These are phyloP conservation scores for Pluvialis apricaria DNA, from an alignment of 2,113 vertebrate species.

Conservation along the genomic window DNA sequence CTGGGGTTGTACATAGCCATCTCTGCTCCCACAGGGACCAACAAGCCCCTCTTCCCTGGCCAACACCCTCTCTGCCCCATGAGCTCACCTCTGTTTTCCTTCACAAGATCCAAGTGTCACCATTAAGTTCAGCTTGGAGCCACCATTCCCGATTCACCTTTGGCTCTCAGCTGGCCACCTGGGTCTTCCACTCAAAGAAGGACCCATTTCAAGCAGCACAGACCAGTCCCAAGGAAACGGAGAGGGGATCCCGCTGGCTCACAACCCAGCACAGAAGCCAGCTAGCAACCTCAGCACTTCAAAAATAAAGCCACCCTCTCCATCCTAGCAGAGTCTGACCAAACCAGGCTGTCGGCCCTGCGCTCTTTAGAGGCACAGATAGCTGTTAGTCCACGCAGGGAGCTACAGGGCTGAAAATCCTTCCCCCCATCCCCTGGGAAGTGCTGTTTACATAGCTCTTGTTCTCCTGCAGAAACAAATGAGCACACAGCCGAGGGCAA, in stretches of 20 bases:
- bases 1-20: background rate
- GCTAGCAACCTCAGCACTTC: background rate
- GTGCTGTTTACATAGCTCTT: background rate
- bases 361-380: background rate
- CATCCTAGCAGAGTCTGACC: background rate
- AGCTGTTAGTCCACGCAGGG: background rate
- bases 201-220: background rate
- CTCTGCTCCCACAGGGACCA: background rate
- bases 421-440: background rate
- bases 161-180: background rate
- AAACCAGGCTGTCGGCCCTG: background rate
- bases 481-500: background rate
- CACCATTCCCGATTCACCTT: accelerated
- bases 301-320: background rate
- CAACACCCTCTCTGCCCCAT: background rate
- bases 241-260: background rate
- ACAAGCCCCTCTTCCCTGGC: background rate
- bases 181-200: background rate
- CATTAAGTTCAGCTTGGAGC: background rate
- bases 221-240: background rate
- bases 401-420: background rate
- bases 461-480: background rate
- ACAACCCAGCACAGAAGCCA: background rate
- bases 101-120: background rate
- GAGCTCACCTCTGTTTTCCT: background rate